Base-by-base conservation (phyloP, 2,797 vertebrate genomes). In the Notolabrus celidotus region DNA sequence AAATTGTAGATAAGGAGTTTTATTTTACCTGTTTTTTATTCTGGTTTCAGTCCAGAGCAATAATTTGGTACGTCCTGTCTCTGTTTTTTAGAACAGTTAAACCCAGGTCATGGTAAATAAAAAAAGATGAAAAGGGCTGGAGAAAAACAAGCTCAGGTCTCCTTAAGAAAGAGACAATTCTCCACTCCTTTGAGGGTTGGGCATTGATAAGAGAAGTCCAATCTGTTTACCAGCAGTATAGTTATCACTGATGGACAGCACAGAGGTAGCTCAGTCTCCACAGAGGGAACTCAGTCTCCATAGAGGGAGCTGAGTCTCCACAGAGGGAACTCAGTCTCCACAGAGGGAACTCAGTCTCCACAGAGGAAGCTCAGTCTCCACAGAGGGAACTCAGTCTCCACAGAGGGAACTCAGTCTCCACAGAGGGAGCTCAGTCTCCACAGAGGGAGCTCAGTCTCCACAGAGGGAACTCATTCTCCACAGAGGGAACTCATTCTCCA, bases 221-320 rank as follows among this genome's bases (percentile, higher is more conserved):
- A 34, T 49, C 27, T 38, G 20, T 50, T 53, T 75, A 22, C 31
- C 17, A 20, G 10, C 6, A 39, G 15, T 33, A 33, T 23, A 57
- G n/a, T 45, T 10, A 53, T 46, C 36, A 23, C 12, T 12, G 23
- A 45, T 27, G 15, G 43, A 12, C 5, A 65, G 29, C 7, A 52
- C 25, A 77, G 16, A 67, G 27, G 6, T 6, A 31, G 29, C 29
- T 31, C 29, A 31, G 29, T 31, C 4, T 81, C 85, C 91, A 89
- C 71, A 74, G 77, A 90, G 78, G 89, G 79, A n/a, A n/a, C n/a
- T n/a, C n/a, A n/a, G n/a, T n/a, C n/a, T n/a, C n/a, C 7, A 52
- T 25, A 77, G 16, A 67, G 27, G 6, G 6, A 31, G 29, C 29
- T 31, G 29, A 31, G 29, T 31, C 4, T n/a, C n/a, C 7, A 52